Evolutionary conservation across 2,797 vertebrate species (phyloP).

Genomic region (Eulemur coronatus): DNA sequence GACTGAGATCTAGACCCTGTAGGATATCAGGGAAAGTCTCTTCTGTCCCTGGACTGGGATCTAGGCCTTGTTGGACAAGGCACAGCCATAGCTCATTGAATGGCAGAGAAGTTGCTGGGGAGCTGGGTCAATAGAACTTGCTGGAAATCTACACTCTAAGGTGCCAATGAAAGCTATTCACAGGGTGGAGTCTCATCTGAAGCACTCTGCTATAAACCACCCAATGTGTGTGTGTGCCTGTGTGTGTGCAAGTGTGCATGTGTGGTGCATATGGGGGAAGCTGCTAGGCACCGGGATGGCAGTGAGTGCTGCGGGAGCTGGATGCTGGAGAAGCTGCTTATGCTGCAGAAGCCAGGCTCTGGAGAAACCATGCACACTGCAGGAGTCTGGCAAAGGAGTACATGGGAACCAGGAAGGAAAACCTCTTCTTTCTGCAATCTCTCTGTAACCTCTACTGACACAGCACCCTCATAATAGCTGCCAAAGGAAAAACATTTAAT

Average conservation of each 20-base stretch:
- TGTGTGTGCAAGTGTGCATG: neutral
- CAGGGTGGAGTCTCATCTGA: neutral
- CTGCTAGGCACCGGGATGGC: neutral
- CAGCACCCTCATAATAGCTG: neutral
- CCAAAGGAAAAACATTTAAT: constrained; percentile 19
- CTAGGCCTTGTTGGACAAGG: neutral
- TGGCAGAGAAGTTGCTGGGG: neutral
- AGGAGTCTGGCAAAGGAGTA: neutral
- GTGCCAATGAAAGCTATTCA: neutral
- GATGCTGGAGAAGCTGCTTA: neutral
- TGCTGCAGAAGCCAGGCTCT: neutral
- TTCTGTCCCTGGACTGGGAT: neutral
- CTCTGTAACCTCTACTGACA: neutral
- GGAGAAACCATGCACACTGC: neutral
- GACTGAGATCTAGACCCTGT: neutral
- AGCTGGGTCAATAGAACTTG: neutral
- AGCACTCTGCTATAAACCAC: neutral
- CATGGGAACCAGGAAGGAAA: neutral
- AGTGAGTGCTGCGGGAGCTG: neutral
- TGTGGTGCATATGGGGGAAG: neutral
- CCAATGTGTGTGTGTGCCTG: no score
- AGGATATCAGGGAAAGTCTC: neutral
- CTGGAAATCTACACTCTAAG: neutral
- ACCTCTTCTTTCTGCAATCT: neutral
- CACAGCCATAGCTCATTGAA: neutral